Conservation (phyloP, 1,140 invertebrate genomes). For the Drosophila baimaii region DNA sequence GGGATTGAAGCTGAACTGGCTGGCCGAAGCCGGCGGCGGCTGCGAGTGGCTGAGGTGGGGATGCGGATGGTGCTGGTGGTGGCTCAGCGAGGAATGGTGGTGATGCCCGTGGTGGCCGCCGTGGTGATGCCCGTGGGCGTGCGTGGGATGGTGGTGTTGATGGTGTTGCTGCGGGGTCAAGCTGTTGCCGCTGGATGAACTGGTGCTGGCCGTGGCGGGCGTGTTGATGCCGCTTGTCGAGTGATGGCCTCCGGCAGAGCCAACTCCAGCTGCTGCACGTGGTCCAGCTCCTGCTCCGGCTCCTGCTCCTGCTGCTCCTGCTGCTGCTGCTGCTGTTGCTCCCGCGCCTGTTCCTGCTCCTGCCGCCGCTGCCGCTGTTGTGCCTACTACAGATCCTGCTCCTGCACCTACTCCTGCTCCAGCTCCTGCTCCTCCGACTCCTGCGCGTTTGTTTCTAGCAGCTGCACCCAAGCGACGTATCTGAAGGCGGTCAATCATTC, state of each 20-base stretch:
- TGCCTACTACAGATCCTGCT: constrained; percentile 1
- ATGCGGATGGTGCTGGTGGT: constrained; percentile 9
- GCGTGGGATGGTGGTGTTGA: constrained; percentile 29
- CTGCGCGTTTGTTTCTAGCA: constrained; percentile 75
- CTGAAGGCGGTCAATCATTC: constrained; percentile 83
- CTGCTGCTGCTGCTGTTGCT: background rate
- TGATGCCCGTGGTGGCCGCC: constrained; percentile 52
- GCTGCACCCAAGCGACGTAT: constrained; percentile 82
- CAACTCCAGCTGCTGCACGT: background rate
- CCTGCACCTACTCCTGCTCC: constrained; percentile 8
- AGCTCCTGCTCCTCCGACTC: constrained; percentile 31
- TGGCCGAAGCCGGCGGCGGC: constrained; percentile 28
- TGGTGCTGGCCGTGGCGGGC: constrained; percentile 74
- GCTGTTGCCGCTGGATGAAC: constrained; percentile 77
- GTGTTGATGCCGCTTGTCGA: constrained; percentile 67
- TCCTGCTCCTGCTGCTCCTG: constrained; percentile 14
- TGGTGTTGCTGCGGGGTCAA: constrained; percentile 69
- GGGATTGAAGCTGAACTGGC: constrained; percentile 71
- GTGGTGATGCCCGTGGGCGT: constrained; percentile 59
- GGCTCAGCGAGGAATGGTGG: constrained; percentile 35
- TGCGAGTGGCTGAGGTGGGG: constrained; percentile 32
- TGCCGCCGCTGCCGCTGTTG: constrained; percentile 3
- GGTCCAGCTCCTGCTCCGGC: background rate
- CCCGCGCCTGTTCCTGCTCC: constrained; percentile 1
- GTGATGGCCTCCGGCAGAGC: constrained; percentile 23